Conservation (phyloP, 2,797 vertebrate genomes). For the Anniella stebbinsi region DNA sequence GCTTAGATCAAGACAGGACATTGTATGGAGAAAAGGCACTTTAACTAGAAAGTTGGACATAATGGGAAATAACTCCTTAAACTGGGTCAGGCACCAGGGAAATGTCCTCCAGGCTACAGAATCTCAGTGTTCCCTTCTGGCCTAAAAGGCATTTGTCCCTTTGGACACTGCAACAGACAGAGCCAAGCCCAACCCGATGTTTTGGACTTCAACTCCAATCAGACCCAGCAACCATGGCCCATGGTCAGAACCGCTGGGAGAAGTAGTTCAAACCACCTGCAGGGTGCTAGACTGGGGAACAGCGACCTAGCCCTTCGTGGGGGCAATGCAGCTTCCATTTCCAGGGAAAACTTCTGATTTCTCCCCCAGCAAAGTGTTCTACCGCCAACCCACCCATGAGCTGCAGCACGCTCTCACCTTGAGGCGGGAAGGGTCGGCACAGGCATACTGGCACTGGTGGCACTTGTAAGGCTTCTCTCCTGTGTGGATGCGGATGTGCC, state of each 20-base stretch:
- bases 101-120: not conserved
- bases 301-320: not conserved
- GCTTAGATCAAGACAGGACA: not conserved
- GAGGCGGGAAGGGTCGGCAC: slow-evolving; percentile 91
- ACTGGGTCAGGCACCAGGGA: not conserved
- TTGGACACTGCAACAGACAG: not conserved
- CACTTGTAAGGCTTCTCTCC: slow-evolving; percentile 97
- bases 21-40: not conserved
- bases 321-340: not conserved
- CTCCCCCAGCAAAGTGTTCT: not conserved
- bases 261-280: too few species aligned
- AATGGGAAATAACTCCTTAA: not conserved
- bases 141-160: not conserved
- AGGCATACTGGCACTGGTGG: slow-evolving; percentile 91
- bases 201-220: too few species aligned
- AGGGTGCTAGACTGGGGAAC: too few species aligned
- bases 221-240: too few species aligned
- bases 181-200: not conserved
- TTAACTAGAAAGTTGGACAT: not conserved
- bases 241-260: too few species aligned
- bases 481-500: slow-evolving; percentile 96
- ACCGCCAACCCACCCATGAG: not conserved
- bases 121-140: not conserved
- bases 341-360: not conserved
- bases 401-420: slow-evolving; percentile 84